Percentiles rank a stretch among this genome's conserved stretches.
phyloP scores from a whole-genome alignment of 2,113 vertebrate genomes.

The Rhinichthys klamathensis region DNA sequence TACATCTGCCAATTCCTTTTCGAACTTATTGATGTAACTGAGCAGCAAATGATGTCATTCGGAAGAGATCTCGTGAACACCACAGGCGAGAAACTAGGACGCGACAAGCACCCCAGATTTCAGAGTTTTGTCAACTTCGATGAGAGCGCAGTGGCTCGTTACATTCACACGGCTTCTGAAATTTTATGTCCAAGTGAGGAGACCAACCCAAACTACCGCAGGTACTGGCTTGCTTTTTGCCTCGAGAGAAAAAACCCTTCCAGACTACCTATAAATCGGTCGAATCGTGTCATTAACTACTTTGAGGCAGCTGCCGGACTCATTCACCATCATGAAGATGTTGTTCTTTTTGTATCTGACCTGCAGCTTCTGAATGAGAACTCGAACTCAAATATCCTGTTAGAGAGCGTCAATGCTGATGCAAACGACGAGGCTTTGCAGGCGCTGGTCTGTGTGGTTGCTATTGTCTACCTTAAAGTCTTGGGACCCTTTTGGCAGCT shows the following conservation, averaged over 20 bases:
- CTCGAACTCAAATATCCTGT: conserved; percentile 66
- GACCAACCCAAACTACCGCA: conserved; percentile 63
- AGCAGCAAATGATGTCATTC: conserved; percentile 70
- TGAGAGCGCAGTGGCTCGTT: conserved; percentile 76
- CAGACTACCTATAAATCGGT: conserved; percentile 56
- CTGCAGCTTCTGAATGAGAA: conserved; percentile 65
- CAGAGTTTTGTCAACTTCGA: conserved; percentile 69
- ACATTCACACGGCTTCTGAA: conserved; percentile 74
- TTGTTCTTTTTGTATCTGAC: conserved; percentile 74
- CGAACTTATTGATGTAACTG: conserved; percentile 67
- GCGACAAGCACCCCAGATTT: conserved; percentile 73
- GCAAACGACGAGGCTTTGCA: conserved; percentile 71
- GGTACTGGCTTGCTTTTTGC: conserved; percentile 79
- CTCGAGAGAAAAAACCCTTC: conserved; percentile 73
- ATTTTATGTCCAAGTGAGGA: conserved; percentile 63
- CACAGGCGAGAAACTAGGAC: conserved; percentile 70
- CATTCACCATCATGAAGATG: conserved; percentile 75
- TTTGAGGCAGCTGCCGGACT: conserved; percentile 76
- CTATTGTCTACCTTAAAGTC: conserved; percentile 76
- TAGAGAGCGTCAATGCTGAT: conserved; percentile 74
- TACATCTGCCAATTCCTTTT: conserved; percentile 73
- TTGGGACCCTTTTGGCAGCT: conserved; percentile 80
- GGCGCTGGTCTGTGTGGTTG: conserved; percentile 74
- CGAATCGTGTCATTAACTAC: conserved; percentile 70
- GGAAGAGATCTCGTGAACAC: conserved; percentile 70